Evolutionary conservation across 2,797 vertebrate species (phyloP).

Genomic region (Dromococcyx pavoninus): DNA sequence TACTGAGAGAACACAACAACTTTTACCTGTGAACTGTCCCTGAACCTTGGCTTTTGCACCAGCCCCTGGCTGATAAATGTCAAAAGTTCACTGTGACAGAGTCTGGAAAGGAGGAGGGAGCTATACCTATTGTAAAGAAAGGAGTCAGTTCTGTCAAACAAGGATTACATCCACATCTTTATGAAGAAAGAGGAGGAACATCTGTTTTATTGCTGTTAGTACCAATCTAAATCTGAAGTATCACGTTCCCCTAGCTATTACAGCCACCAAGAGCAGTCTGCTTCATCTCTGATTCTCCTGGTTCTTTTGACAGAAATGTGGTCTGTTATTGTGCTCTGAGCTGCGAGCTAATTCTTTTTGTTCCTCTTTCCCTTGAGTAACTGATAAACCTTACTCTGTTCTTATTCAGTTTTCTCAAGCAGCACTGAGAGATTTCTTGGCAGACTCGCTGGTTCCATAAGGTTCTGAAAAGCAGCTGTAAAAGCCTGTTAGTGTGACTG

Average conservation of each 20-base stretch:
- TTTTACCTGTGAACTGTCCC: neutral
- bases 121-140: neutral
- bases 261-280: neutral
- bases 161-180: neutral
- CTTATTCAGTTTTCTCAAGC: neutral
- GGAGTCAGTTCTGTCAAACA: neutral
- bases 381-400: neutral
- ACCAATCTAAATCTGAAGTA: neutral
- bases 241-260: neutral
- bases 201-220: neutral
- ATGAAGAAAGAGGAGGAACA: neutral
- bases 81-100: neutral
- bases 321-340: neutral
- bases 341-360: neutral
- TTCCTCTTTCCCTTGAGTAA: neutral
- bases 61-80: neutral
- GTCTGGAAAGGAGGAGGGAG: neutral
- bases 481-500: neutral
- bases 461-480: neutral
- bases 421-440: neutral
- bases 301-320: neutral
- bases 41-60: constrained; percentile 11
- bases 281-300: neutral
- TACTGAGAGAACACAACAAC: neutral
- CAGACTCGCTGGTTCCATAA: neutral